These are phyloP conservation scores for Nomada ferruginata DNA, from an alignment of 2,888 invertebrate species.

Conservation along the genomic window DNA sequence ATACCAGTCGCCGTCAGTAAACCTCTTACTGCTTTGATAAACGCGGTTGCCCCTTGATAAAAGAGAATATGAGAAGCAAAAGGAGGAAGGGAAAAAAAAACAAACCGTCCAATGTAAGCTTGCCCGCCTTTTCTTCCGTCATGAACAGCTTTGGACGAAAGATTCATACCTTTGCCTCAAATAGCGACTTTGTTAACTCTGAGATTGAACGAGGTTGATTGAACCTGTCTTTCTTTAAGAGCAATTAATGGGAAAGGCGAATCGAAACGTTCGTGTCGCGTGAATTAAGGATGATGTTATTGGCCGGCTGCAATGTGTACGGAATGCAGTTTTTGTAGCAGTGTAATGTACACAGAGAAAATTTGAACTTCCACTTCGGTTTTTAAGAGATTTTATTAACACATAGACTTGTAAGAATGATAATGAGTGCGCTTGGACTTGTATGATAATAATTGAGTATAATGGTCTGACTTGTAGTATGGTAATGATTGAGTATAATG, in stretches of 20 bases:
- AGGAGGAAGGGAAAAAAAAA: conserved; percentile 7
- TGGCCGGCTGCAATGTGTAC: neutral
- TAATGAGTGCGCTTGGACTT: too few relatives aligned
- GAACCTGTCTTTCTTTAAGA: neutral
- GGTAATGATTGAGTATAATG: too few relatives aligned
- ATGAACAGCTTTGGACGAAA: neutral
- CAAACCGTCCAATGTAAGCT: conserved; percentile 35
- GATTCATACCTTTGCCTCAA: neutral
- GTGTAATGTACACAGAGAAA: too few relatives aligned
- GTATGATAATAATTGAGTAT: too few relatives aligned
- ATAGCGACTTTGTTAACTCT: neutral
- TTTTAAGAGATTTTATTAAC: too few relatives aligned
- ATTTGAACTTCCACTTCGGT: too few relatives aligned
- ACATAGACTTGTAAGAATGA: too few relatives aligned
- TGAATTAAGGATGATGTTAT: neutral
- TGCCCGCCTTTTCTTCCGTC: conserved; percentile 3
- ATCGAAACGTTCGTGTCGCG: neutral
- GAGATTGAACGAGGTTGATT: neutral
- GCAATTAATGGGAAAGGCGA: neutral
- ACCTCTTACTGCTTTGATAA: conserved; percentile 61
- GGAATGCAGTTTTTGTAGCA: too few relatives aligned
- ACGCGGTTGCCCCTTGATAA: conserved; percentile 29
- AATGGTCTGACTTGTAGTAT: too few relatives aligned
- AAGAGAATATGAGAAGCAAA: conserved; percentile 18
- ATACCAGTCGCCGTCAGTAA: conserved; percentile 58